A percentile compares a stretch with the other conserved stretches of the same genome.
These are phyloP conservation scores for Diarsia mendica DNA, from an alignment of 2,888 invertebrate genomes.

Conservation along the genomic window DNA sequence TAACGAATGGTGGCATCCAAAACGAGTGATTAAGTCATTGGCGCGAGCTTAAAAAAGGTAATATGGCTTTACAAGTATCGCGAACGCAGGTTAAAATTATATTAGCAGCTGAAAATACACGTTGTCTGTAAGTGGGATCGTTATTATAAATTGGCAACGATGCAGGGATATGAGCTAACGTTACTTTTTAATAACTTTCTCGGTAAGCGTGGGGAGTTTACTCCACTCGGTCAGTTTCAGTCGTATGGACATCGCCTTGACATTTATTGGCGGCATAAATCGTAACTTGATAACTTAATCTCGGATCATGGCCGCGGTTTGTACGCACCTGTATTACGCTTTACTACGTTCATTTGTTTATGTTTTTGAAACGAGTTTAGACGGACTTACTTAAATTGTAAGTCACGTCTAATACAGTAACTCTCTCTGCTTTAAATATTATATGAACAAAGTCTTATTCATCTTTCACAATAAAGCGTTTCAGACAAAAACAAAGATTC, in stretches of 20 bases:
- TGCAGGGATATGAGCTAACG: constrained; percentile 69
- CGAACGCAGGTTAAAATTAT: constrained; percentile 61
- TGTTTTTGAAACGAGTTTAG: constrained; percentile 23
- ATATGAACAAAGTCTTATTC: not conserved
- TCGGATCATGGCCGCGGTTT: constrained; percentile 68
- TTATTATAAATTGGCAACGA: constrained; percentile 72
- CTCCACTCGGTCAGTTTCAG: constrained; percentile 66
- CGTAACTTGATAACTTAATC: constrained; percentile 82
- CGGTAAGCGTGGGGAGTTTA: constrained; percentile 66
- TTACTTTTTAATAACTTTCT: constrained; percentile 76
- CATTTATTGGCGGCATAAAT: constrained; percentile 81
- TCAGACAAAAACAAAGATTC: not conserved
- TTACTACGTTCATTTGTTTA: constrained; percentile 24
- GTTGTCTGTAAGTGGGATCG: constrained; percentile 64
- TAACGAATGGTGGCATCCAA: constrained; percentile 52
- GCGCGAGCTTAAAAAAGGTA: constrained; percentile 50
- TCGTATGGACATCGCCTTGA: constrained; percentile 66
- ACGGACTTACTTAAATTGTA: not conserved
- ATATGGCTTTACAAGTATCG: constrained; percentile 52
- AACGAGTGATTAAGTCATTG: constrained; percentile 63
- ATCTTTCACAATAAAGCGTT: not conserved
- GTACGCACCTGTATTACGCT: constrained; percentile 62
- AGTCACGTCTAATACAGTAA: not conserved
- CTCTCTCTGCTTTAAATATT: not conserved
- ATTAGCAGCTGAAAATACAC: constrained; percentile 64